Evolutionary conservation across 2,888 invertebrate genomes (phyloP), one percentile per base, ranked within the genome.

Genomic region (Leptura quadrifasciata): DNA sequence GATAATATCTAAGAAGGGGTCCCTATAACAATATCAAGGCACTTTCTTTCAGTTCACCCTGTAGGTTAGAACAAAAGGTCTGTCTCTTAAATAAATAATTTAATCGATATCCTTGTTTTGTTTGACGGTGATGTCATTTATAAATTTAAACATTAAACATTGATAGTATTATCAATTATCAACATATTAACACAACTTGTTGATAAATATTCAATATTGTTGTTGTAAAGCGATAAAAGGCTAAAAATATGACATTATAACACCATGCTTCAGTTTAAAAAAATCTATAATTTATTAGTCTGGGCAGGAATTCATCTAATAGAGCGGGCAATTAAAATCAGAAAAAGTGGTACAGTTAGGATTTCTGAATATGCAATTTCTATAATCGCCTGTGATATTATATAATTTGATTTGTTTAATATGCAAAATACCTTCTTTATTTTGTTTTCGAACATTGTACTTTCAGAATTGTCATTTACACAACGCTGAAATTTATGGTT

Each of bases 161-260:
- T 76, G 82, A 82, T 83, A 83, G 76, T 77, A 78, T 82, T 83
- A 83, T 83, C 82, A 81, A 80, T 82, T 83, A 83, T 83, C 83
- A 78, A 81, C 80, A 79, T 75, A 82, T 83, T 83, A 83, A 82
- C 83, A 80, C 79, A 81, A 77, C 67, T 58, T 65, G 64, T 68
- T 75, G 82, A 82, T 80, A 82, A 80, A 75, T 72, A 69, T 75
- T 73, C 69, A 75, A 79, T 76, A 76, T 70, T 76, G 67, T 64
- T 31, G 71, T 52, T 60, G 52, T 52, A 61, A 60, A n/a, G 61
- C 18, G 61, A 24, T 55, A 68, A 68, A 57, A 68, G 55, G 57
- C 68, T 68, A 68, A 68, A 68, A 68, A 68, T 68, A 68, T 31
- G 27, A 54, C 27, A 57, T 31, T 68, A 68, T 31, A 68, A 54